phyloP scores from a whole-genome alignment of 2,797 vertebrate species.

The Huso huso region DNA sequence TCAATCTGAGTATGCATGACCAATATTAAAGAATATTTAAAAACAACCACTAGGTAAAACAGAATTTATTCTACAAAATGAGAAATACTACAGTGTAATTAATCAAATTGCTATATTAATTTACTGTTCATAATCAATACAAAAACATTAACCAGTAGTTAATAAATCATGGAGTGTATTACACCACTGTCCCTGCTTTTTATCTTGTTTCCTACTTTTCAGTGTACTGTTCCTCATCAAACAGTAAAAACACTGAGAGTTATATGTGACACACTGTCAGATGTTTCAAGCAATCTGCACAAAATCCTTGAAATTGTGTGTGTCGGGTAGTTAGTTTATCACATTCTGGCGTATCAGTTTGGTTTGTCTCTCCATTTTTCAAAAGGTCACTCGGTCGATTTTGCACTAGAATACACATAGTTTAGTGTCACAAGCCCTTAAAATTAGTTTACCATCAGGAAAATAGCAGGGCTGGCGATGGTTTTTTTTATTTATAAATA shows the following conservation, averaged over 20 bases:
- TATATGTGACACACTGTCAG: constrained; percentile 38
- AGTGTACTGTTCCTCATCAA: not conserved
- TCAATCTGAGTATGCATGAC: too few species aligned
- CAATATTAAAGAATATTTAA: too few species aligned
- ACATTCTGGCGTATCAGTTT: constrained; percentile 38
- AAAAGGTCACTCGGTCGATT: constrained; percentile 32
- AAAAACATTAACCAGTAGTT: too few species aligned
- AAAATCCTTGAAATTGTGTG: constrained; percentile 34
- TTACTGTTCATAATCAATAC: too few species aligned
- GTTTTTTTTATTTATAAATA: too few species aligned
- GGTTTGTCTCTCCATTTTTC: constrained; percentile 33
- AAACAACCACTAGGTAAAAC: too few species aligned
- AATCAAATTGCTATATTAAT: too few species aligned
- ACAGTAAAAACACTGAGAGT: not conserved
- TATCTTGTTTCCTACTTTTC: too few species aligned
- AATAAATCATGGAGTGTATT: too few species aligned
- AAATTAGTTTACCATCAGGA: constrained; percentile 45
- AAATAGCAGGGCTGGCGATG: constrained; percentile 7
- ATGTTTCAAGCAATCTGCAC: not conserved
- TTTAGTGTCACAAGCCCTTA: constrained; percentile 57
- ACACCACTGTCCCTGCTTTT: too few species aligned
- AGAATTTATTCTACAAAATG: too few species aligned
- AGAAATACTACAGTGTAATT: too few species aligned
- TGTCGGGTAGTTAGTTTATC: constrained; percentile 53
- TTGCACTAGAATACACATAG: constrained; percentile 58